phyloP scores from a whole-genome alignment of 2,797 vertebrate species.

The Trematomus bernacchii region DNA sequence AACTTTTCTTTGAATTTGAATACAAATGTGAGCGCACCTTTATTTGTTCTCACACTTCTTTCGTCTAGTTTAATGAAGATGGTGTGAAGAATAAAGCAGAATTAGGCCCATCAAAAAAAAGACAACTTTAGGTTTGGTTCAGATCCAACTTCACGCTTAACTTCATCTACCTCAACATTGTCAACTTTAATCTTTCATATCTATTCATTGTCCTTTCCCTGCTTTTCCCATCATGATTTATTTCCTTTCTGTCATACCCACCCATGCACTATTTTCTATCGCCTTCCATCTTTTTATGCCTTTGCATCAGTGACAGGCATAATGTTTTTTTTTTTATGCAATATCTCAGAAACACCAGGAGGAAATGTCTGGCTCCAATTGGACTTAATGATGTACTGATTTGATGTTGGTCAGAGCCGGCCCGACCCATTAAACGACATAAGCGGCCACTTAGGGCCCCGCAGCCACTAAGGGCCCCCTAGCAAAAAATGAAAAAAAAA shows the following conservation, averaged over 20 bases:
- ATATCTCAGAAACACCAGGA: too few species aligned
- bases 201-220: neutral
- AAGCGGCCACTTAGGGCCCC: too few species aligned
- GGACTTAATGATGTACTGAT: too few species aligned
- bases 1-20: neutral
- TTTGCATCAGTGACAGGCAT: too few species aligned
- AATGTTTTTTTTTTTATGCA: too few species aligned
- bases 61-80: neutral
- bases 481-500: too few species aligned
- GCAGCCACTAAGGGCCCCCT: too few species aligned
- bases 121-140: neutral
- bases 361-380: too few species aligned
- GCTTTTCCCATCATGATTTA: neutral
- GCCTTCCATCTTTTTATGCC: neutral
- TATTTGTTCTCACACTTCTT: neutral
- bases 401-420: too few species aligned
- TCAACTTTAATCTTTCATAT: neutral
- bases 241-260: neutral
- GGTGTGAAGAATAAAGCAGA: neutral
- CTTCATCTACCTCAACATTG: neutral
- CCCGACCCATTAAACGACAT: too few species aligned
- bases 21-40: neutral
- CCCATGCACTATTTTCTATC: neutral
- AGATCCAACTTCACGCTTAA: slow-evolving; percentile 13
- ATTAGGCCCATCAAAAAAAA: neutral